Evolutionary conservation across 2,797 vertebrate species (phyloP).

Genomic region (Geotrypetes seraphini): DNA sequence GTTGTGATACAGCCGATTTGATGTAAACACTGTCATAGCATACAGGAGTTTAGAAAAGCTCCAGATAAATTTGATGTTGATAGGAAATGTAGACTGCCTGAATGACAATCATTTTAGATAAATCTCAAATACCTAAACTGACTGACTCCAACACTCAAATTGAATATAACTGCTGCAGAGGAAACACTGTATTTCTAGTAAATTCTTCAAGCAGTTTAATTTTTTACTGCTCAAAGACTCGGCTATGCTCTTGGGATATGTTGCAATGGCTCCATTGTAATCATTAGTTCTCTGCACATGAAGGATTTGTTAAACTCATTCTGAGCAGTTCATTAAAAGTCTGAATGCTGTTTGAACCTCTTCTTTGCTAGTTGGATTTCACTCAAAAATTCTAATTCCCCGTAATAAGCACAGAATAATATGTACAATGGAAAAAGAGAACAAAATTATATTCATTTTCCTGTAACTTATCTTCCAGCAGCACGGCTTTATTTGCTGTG

Average conservation of each 20-base stretch:
- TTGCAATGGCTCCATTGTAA: conserved; percentile 20
- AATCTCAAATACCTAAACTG: conserved; percentile 14
- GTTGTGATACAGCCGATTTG: background rate
- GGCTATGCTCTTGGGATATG: conserved; percentile 5
- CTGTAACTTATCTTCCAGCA: conserved; percentile 3
- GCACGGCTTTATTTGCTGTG: background rate
- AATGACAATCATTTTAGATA: conserved; percentile 26
- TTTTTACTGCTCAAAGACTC: conserved; percentile 21
- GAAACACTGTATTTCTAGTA: conserved; percentile 1
- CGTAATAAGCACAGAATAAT: conserved; percentile 1
- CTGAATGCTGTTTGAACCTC: conserved; percentile 17
- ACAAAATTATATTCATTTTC: background rate
- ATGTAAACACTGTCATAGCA: background rate
- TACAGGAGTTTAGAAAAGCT: background rate
- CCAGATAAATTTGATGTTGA: conserved; percentile 4
- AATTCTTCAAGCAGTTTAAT: conserved; percentile 17
- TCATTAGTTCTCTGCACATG: conserved; percentile 9
- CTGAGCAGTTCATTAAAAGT: conserved; percentile 30
- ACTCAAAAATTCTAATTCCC: conserved; percentile 20
- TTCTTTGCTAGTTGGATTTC: conserved; percentile 18
- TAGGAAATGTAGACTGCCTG: conserved; percentile 15
- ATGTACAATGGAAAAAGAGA: background rate
- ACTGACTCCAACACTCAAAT: background rate
- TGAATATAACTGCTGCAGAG: conserved; percentile 4
- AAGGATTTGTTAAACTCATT: conserved; percentile 27